Conservation (phyloP, 2,113 vertebrate genomes). For the Ellobius talpinus region DNA sequence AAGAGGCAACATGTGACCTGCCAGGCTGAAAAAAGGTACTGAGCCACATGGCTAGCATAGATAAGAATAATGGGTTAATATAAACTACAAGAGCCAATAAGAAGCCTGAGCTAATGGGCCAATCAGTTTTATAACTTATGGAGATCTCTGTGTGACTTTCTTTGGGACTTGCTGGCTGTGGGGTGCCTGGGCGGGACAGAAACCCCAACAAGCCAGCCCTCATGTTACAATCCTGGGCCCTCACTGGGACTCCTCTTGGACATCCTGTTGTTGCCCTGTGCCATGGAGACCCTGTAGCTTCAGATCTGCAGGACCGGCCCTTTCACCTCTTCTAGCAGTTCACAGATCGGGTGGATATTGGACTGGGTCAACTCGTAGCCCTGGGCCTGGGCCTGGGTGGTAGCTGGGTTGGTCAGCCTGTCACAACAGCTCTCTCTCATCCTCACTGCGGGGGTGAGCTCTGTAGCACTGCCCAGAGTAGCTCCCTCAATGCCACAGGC, state of each 20-base stretch:
- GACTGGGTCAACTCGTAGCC: fast-evolving
- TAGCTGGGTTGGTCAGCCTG: neutral
- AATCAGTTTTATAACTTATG: no score
- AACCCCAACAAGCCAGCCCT: no score
- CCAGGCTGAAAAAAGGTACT: no score
- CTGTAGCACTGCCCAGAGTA: neutral
- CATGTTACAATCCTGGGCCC: neutral
- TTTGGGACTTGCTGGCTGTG: no score
- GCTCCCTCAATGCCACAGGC: neutral
- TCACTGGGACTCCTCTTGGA: neutral
- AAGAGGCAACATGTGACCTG: no score
- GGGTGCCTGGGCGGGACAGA: no score
- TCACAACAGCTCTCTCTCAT: neutral
- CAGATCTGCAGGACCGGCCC: neutral
- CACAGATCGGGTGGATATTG: neutral
- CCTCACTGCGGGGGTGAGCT: neutral
- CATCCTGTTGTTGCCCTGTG: neutral
- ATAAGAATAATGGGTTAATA: no score
- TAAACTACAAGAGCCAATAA: no score
- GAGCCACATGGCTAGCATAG: no score
- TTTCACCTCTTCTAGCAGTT: neutral
- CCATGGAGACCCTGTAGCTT: neutral
- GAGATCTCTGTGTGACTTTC: no score
- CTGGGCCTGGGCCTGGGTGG: neutral
- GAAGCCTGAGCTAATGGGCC: no score